Base-by-base conservation (phyloP, 2,113 vertebrate genomes). In the Tragelaphus strepsiceros region DNA sequence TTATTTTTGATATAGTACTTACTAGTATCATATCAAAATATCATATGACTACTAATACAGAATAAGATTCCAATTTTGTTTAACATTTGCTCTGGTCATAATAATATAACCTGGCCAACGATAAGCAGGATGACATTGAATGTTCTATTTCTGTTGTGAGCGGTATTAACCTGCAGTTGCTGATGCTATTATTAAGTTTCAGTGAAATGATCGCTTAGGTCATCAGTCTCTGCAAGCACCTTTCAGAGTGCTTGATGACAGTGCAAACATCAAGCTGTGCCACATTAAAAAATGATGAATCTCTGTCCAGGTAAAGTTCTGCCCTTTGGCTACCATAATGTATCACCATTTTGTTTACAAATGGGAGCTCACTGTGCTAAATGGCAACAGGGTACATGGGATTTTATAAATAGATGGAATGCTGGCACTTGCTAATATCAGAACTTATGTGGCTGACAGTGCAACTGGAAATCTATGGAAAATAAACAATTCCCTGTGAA, bases 241-340 rank as follows among this genome's bases (percentile, higher is more conserved):
- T 98, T 98, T 99, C 98, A 97, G 97, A 96, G 97, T 97, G 96
- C 96, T 98, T 98, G 98, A 99, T 99, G 98, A 98, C 97, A 98
- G 97, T 86, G 93, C 97, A 95, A 85, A 94, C 96, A 94, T 98
- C 98, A 99, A 98, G 98, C 99, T 99, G 99, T 53, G 98, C 98
- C 97, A 94, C 98, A 98, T 99, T 99, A 98, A 98, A 98, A 98
- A 98, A 97, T 99, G 98, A 99, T 99, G 98, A 98, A 98, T 99
- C 98, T 99, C 98, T 95, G 98, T 98, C 98, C 98, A 98, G 98
- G 98, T 98, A 98, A 98, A 98, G 97, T 46, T 89, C 96, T 99
- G 98, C 98, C 98, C 98, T 98, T 98, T 98, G 98, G 97, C 98
- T 98, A 96, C 97, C 97, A 98, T 98, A 98, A 98, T 99, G 98